phyloP scores from a whole-genome alignment of 2,888 invertebrate species.

The Gymnosoma rotundatum region DNA sequence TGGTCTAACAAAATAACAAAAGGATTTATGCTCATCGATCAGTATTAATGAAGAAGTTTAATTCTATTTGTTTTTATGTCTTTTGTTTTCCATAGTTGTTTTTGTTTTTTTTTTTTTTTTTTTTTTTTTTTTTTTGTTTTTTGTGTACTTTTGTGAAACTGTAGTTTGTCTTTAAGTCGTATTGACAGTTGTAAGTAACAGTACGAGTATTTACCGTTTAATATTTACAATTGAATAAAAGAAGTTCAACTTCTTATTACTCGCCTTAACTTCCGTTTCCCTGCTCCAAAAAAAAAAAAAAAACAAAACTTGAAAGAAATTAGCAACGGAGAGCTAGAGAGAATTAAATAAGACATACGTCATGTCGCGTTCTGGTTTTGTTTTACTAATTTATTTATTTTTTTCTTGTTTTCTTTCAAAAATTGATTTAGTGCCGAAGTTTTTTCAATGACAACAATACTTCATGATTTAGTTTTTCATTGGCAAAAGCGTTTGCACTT shows the following conservation, averaged over 20 bases:
- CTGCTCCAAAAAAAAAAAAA: neutral
- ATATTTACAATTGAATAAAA: conserved; percentile 17
- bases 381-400: conserved; percentile 21
- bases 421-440: conserved; percentile 58
- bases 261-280: conserved; percentile 39
- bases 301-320: neutral
- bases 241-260: conserved; percentile 18
- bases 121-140: neutral
- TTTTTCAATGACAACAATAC: conserved; percentile 47
- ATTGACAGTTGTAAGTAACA: conserved; percentile 36
- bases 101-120: neutral
- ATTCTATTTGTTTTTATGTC: conserved; percentile 59
- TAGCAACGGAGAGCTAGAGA: neutral
- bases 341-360: conserved; percentile 63
- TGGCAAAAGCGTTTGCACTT: conserved; percentile 37
- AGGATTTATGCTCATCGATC: conserved; percentile 83
- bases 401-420: conserved; percentile 3
- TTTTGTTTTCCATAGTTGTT: conserved; percentile 46
- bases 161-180: conserved; percentile 29
- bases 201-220: conserved; percentile 53
- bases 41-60: conserved; percentile 82
- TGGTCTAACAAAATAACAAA: conserved; percentile 71
- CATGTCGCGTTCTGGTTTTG: conserved; percentile 56
- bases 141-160: neutral
- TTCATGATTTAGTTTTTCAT: conserved; percentile 38